A percentile compares a stretch with the other conserved stretches of the same genome.
These are phyloP conservation scores for Bombus difficillimus DNA, from an alignment of 1,140 invertebrate species.

Conservation along the genomic window DNA sequence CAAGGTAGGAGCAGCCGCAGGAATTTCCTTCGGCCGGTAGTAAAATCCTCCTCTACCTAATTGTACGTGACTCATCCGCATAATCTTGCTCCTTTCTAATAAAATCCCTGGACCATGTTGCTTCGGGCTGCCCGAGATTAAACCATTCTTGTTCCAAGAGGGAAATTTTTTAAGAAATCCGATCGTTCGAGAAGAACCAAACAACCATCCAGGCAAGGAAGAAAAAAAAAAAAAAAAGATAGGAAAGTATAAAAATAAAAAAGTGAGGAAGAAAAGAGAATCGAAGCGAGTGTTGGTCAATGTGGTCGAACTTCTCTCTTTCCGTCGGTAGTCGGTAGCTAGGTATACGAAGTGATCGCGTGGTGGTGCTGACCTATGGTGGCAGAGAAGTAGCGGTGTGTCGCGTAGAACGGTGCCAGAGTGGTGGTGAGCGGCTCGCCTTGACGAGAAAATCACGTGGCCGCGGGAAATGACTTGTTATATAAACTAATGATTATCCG, in stretches of 20 bases:
- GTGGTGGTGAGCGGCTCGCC: slow-evolving; percentile 80
- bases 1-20: background rate
- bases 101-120: background rate
- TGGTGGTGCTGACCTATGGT: slow-evolving; percentile 61
- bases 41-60: too few relatives aligned
- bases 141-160: too few relatives aligned
- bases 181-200: background rate
- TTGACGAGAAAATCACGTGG: slow-evolving; percentile 82
- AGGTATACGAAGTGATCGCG: slow-evolving; percentile 25
- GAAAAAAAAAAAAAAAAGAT: background rate
- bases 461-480: slow-evolving; percentile 82
- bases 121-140: background rate
- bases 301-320: background rate
- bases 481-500: slow-evolving; percentile 81
- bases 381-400: slow-evolving; percentile 56
- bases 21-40: background rate
- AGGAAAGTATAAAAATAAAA: too few relatives aligned
- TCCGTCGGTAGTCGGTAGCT: slow-evolving; percentile 2
- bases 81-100: background rate
- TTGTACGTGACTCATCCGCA: too few relatives aligned
- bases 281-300: background rate
- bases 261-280: too few relatives aligned
- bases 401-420: slow-evolving; percentile 25
- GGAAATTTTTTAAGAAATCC: slow-evolving; percentile 20
- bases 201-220: background rate